Percentiles rank a stretch among this genome's conserved stretches.
Conservation (phyloP, 2,797 vertebrate species). For the Eupleurogrammus muticus region DNA sequence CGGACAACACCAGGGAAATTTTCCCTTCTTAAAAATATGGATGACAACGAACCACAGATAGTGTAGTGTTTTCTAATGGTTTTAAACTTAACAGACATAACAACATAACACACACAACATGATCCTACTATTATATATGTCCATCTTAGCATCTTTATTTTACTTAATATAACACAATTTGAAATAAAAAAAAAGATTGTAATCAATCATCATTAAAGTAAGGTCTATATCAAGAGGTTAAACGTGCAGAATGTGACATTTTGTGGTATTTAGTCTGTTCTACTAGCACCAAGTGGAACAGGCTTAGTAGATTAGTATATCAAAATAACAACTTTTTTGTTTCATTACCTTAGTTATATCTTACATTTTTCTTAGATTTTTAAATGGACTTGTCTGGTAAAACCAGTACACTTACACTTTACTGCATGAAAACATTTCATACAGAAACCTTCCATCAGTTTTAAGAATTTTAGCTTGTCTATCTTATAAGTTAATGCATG, state of each 20-base stretch:
- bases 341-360: no score
- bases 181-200: background rate
- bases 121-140: background rate
- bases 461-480: background rate
- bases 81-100: conserved; percentile 2
- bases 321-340: no score
- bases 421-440: background rate
- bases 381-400: background rate
- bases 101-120: no score
- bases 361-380: no score
- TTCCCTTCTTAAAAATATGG: background rate
- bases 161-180: background rate
- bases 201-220: background rate
- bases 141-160: background rate
- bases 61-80: background rate
- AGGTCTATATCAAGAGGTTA: background rate
- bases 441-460: background rate
- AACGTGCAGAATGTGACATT: no score
- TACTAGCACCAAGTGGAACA: no score
- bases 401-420: background rate
- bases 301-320: no score
- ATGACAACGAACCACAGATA: no score
- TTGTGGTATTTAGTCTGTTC: no score
- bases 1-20: background rate
- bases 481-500: background rate